Base-by-base conservation (phyloP, 1,140 invertebrate genomes). In the Aphaenogaster floridana region DNA sequence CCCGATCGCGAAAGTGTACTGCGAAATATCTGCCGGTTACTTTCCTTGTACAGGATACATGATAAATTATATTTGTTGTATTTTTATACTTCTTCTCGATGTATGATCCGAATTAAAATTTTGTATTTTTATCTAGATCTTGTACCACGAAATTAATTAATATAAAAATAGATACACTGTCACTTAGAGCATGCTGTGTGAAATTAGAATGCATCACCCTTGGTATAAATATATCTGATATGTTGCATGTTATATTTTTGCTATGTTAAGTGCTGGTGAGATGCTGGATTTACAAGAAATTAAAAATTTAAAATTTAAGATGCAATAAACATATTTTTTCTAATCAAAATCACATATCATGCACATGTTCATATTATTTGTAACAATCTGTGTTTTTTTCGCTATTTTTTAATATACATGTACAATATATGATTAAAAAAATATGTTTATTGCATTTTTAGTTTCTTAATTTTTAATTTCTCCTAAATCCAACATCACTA, bases 141-240 rank as follows among this genome's bases (percentile, higher is more conserved):
- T 39, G 21, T 57, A 17, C 4, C 15, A 45, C 15, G 4, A 64
- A 78, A 28, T 77, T 78, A 78, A 78, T 78, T 78, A n/a, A 78
- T 45, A 42, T 0, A 9, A 64, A 63, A 45, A 28, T 78, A 63
- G 28, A 34, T 45, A 9, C 39, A 28, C 39, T 61, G 0, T 61
- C 21, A 61, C 5, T 8, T 42, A 39, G 1, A 8, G 7, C 17
- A 74, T 45, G 39, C 9, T 59, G n/a, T 9, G 45, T 28, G 6
- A 6, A 77, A 78, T 48, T 45, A 78, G 8, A 63, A 28, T 61
- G 3, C 36, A 59, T 3, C 34, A 59, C 9, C n/a, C n/a, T 4
- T 54, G 39, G 9, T 28, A 42, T 77, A 77, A 63, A 77, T 59
- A 61, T 59, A 76, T 76, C 9, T 36, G 5, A 77, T 42, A 59